Conservation (phyloP, 2,113 vertebrate species). For the Catharus minimus region DNA sequence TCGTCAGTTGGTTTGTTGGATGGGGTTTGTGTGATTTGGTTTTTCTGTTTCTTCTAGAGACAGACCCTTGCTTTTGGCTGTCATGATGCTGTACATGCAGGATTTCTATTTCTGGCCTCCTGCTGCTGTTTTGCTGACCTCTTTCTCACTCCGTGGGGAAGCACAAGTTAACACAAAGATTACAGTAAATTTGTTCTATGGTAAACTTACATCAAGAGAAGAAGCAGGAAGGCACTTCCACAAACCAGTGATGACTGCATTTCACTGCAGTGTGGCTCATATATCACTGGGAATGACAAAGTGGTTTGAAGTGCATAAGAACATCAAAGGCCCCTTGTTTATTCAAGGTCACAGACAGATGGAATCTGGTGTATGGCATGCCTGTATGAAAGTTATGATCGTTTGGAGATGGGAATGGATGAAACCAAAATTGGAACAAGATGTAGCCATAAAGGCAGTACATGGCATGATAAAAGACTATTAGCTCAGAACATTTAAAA, state of each 20-base stretch:
- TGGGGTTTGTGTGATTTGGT: background rate
- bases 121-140: background rate
- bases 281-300: constrained; percentile 49
- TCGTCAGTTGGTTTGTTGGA: background rate
- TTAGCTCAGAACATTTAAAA: constrained; percentile 17
- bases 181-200: constrained; percentile 59
- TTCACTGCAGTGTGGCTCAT: constrained; percentile 29
- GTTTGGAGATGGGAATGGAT: constrained; percentile 21
- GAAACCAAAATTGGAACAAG: constrained; percentile 66
- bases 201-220: constrained; percentile 39
- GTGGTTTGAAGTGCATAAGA: constrained; percentile 39
- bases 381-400: constrained; percentile 3
- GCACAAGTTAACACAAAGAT: constrained; percentile 49
- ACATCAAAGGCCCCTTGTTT: constrained; percentile 58
- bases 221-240: constrained; percentile 32
- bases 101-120: constrained; percentile 14
- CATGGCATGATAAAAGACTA: constrained; percentile 1
- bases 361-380: constrained; percentile 40
- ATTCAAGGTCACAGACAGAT: constrained; percentile 48
- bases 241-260: constrained; percentile 53
- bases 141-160: background rate
- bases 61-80: background rate
- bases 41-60: background rate
- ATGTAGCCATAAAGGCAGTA: constrained; percentile 26
- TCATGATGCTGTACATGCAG: background rate